Base-by-base conservation (phyloP, 2,113 vertebrate genomes). In the Bufo gargarizans region DNA sequence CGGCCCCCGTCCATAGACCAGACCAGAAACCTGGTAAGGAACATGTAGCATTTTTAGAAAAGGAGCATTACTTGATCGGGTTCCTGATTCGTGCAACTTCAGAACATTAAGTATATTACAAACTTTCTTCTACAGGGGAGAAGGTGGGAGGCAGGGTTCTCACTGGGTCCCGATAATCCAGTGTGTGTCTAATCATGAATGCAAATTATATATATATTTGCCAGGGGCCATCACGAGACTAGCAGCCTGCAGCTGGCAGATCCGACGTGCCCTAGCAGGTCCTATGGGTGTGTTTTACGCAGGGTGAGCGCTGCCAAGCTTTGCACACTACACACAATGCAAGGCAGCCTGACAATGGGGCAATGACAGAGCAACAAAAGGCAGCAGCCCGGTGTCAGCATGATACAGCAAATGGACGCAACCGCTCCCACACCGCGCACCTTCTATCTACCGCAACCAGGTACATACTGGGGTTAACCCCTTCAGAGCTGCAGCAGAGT, bases 351-450 rank as follows among this genome's bases (percentile, higher is more conserved):
- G 20, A n/a, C 12, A 9, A 3, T 50, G 11, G 0, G 2, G 11
- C 9, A 53, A 43, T 20, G 7, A n/a, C 55, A 17, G 45, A 9
- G 33, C n/a, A 53, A 53, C 50, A 86, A 77, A 86, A 49, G 77
- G 19, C n/a, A 65, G 6, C 49, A 55, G 56, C 53, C 17, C 49
- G 69, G 8, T 16, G 82, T 88, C 87, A 88, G 59, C 87, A 84
- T 88, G 87, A 88, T 77, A 88, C 87, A 84, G 81, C 87, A 88
- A 82, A 88, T 5, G 12, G 61, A 43, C 11, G 6, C 19, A 65
- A 43, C 84, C 58, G 20, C 69, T 20, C 33, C 84, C 55, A 86
- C 81, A 17, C 33, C 33, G 33, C 20, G 9, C 43, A 81, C 56
- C 56, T 33, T 43, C 33, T 8, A 58, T 20, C 56, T 10, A 9